These are phyloP conservation scores for Mesitornis unicolor DNA, from an alignment of 2,113 vertebrate species.

Conservation along the genomic window DNA sequence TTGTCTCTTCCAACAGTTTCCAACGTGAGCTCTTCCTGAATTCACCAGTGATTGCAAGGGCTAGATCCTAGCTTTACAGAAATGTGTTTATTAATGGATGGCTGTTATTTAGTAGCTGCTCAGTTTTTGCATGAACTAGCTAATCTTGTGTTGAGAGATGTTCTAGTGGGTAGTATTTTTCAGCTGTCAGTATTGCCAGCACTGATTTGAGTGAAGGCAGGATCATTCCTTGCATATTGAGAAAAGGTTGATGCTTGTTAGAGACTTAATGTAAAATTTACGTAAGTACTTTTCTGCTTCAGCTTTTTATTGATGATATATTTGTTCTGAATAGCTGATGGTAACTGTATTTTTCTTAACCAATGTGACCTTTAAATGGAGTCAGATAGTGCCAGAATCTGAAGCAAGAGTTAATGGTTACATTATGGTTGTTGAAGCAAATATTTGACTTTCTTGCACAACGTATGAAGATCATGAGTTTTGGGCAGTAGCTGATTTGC, in stretches of 20 bases:
- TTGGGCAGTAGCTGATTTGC: slow-evolving; percentile 24
- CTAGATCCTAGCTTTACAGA: neutral
- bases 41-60: neutral
- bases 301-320: neutral
- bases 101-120: neutral
- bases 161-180: neutral
- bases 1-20: neutral
- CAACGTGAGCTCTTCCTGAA: neutral
- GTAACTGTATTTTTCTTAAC: neutral
- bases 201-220: neutral
- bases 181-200: neutral
- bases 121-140: neutral
- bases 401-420: slow-evolving; percentile 84
- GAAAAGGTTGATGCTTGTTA: neutral
- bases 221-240: neutral
- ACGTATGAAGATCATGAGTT: slow-evolving; percentile 43
- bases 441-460: slow-evolving; percentile 86
- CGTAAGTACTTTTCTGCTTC: neutral
- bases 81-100: neutral
- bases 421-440: slow-evolving; percentile 73
- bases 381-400: slow-evolving; percentile 27
- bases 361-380: slow-evolving; percentile 38
- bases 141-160: neutral
- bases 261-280: neutral
- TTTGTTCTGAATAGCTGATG: neutral